A percentile compares a stretch with the other conserved stretches of the same genome.
Evolutionary conservation across 2,113 vertebrate genomes (phyloP).

Genomic region (Typhlomys cinereus): DNA sequence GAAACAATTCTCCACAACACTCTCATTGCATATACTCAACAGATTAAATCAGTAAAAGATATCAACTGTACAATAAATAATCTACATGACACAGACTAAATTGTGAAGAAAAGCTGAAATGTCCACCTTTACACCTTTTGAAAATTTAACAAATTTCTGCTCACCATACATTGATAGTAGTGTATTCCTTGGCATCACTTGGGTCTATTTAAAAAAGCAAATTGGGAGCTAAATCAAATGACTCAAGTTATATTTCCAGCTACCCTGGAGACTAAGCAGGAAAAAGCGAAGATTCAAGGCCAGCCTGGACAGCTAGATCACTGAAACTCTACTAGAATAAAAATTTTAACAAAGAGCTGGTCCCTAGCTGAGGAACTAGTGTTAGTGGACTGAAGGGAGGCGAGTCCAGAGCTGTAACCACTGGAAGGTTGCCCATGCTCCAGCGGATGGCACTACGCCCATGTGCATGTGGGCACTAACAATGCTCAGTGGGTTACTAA

Average conservation of each 20-base stretch:
- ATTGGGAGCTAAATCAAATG: background rate
- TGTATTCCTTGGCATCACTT: conserved; percentile 82
- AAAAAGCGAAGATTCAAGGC: background rate
- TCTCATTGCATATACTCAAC: conserved; percentile 77
- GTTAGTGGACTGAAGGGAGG: too few species aligned
- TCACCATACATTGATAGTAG: conserved; percentile 79
- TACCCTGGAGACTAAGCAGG: background rate
- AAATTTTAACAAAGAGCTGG: too few species aligned
- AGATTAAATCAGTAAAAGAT: conserved; percentile 79
- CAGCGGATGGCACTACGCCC: too few species aligned
- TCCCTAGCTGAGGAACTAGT: too few species aligned
- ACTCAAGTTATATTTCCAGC: background rate
- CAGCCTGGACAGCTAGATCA: background rate
- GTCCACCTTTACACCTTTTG: conserved; percentile 80
- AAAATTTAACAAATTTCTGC: conserved; percentile 76
- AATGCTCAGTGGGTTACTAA: too few species aligned
- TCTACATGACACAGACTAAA: conserved; percentile 84
- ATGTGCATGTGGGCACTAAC: too few species aligned
- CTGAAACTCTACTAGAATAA: background rate
- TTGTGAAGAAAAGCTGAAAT: conserved; percentile 79
- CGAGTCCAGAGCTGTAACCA: too few species aligned
- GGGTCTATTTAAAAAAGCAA: conserved; percentile 79
- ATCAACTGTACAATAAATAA: conserved; percentile 87
- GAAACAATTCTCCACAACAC: conserved; percentile 77
- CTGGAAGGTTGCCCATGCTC: too few species aligned